These are phyloP conservation scores for Pseudomyrmex flavicornis DNA, from an alignment of 1,140 invertebrate species.

Conservation along the genomic window DNA sequence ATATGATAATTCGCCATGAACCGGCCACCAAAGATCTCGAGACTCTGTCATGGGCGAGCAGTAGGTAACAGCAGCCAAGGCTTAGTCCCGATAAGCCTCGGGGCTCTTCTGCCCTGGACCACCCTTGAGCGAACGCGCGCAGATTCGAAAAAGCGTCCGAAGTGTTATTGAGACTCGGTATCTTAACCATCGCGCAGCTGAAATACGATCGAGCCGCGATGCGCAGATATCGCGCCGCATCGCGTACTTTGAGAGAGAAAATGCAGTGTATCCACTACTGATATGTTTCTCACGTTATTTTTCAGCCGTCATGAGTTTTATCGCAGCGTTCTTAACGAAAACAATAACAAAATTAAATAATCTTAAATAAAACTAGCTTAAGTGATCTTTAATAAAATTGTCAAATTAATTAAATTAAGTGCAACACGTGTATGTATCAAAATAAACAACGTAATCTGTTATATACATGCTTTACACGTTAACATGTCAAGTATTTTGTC, in stretches of 20 bases:
- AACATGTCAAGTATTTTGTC: neutral
- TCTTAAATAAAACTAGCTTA: neutral
- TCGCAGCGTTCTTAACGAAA: neutral
- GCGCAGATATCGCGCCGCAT: conserved; percentile 4
- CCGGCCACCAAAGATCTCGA: conserved; percentile 65
- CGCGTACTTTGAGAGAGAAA: conserved; percentile 5
- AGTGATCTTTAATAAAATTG: neutral
- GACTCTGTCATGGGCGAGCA: conserved; percentile 51
- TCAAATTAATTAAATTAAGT: conserved; percentile 11
- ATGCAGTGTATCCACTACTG: neutral
- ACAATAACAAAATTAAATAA: neutral
- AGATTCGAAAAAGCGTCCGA: conserved; percentile 39
- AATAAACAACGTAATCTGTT: neutral
- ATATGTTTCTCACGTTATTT: neutral
- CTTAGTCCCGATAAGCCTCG: conserved; percentile 70
- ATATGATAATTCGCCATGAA: conserved; percentile 72
- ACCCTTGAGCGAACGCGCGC: conserved; percentile 64
- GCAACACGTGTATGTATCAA: neutral
- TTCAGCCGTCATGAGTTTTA: neutral
- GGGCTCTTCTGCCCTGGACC: conserved; percentile 51
- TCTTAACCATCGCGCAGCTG: conserved; percentile 30
- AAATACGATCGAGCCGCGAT: conserved; percentile 35
- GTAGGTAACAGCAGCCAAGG: conserved; percentile 55
- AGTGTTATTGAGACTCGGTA: conserved; percentile 46
- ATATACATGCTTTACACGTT: too few relatives aligned